Percentiles rank a stretch among this genome's conserved stretches.
These are phyloP conservation scores for Leptinotarsa juncta DNA, from an alignment of 2,888 invertebrate species.

Conservation along the genomic window DNA sequence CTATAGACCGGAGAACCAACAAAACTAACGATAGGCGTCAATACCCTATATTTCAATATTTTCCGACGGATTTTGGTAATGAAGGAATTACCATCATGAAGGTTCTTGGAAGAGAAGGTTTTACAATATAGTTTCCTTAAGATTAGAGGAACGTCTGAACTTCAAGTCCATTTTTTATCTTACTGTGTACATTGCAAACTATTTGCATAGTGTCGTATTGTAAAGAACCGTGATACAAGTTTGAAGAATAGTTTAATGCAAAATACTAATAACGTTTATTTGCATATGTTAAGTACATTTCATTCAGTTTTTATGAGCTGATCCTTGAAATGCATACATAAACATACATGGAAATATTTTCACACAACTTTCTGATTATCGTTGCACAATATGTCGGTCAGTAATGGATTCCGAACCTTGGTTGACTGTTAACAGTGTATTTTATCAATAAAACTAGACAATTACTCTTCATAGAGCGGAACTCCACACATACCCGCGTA, in stretches of 20 bases:
- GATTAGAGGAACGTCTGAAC: too few species aligned
- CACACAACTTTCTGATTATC: constrained; percentile 16
- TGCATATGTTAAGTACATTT: constrained; percentile 15
- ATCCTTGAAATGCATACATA: constrained; percentile 18
- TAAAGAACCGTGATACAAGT: neutral
- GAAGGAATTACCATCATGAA: too few species aligned
- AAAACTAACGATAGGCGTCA: too few species aligned
- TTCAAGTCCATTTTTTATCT: too few species aligned
- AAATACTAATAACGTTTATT: constrained; percentile 9
- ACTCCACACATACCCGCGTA: neutral
- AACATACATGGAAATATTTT: constrained; percentile 10
- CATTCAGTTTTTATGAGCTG: constrained; percentile 12
- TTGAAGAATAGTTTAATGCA: neutral
- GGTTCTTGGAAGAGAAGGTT: too few species aligned
- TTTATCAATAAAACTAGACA: constrained; percentile 18
- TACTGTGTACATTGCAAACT: too few species aligned
- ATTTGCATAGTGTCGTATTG: too few species aligned
- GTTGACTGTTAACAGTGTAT: constrained; percentile 2
- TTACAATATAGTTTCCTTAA: too few species aligned
- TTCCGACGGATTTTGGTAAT: too few species aligned
- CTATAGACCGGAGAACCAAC: too few species aligned
- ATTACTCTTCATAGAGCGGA: constrained; percentile 11
- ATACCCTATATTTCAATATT: too few species aligned
- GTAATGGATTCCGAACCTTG: constrained; percentile 11
- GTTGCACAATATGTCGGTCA: constrained; percentile 18